A percentile compares a stretch with the other conserved stretches of the same genome.
These are phyloP conservation scores for Strigops habroptila DNA, from an alignment of 2,113 vertebrate genomes.

Conservation along the genomic window DNA sequence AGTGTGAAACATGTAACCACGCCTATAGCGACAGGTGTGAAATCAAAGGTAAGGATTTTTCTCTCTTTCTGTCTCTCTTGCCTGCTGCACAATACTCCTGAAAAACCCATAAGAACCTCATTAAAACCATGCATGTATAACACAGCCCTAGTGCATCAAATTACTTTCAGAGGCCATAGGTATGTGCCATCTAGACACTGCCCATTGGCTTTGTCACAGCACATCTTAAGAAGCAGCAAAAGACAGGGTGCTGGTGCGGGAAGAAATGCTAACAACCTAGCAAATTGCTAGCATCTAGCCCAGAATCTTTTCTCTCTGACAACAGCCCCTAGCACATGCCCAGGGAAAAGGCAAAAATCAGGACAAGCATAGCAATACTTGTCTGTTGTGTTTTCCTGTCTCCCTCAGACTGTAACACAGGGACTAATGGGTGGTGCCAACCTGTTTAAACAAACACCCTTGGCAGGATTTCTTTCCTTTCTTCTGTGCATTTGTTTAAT, in stretches of 20 bases:
- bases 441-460: neutral
- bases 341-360: neutral
- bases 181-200: neutral
- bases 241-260: neutral
- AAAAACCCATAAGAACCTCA: neutral
- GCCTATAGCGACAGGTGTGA: slow-evolving; percentile 5
- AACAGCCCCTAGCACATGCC: neutral
- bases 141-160: neutral
- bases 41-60: slow-evolving; percentile 27
- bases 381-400: neutral
- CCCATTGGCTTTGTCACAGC: neutral
- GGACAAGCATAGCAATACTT: neutral
- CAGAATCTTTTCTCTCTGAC: neutral
- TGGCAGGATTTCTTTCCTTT: neutral
- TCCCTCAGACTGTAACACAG: neutral
- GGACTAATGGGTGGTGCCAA: neutral
- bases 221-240: neutral
- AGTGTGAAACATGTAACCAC: rapidly evolving
- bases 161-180: neutral
- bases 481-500: neutral
- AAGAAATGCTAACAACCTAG: neutral
- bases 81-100: neutral
- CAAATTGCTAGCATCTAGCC: neutral
- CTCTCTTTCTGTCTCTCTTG: neutral
- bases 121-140: slow-evolving; percentile 20